These are phyloP conservation scores for Lepidurus couesii DNA, from an alignment of 1,140 invertebrate genomes.

Conservation along the genomic window DNA sequence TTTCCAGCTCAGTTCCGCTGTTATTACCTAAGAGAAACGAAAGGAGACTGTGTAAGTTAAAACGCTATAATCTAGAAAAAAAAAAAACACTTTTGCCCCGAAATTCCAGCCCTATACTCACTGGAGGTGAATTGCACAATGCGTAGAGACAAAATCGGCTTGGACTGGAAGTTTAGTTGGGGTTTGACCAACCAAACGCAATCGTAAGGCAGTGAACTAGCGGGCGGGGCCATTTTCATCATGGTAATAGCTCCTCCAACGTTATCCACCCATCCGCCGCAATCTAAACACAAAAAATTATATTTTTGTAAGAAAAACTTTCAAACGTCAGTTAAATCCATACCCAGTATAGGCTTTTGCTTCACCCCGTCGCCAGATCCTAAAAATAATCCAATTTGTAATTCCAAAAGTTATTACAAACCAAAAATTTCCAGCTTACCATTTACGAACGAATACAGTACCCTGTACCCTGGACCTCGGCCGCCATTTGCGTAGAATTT, in stretches of 20 bases:
- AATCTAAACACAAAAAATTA: constrained; percentile 50
- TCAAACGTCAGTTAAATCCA: no score
- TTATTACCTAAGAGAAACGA: not conserved
- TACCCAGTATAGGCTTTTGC: not conserved
- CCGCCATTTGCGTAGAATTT: constrained; percentile 66
- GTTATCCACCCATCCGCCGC: constrained; percentile 65
- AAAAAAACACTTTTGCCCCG: constrained; percentile 50
- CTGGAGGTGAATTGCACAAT: constrained; percentile 55
- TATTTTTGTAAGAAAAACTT: constrained; percentile 53
- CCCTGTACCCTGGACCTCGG: constrained; percentile 61
- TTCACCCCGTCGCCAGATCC: constrained; percentile 50
- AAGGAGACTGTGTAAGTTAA: not conserved
- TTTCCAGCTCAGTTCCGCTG: constrained; percentile 51
- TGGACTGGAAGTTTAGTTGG: constrained; percentile 58
- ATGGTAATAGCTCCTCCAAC: constrained; percentile 68
- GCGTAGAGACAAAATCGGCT: constrained; percentile 63
- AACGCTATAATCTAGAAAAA: constrained; percentile 27
- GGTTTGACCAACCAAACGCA: constrained; percentile 68
- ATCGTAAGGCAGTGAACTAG: constrained; percentile 52
- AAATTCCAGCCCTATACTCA: constrained; percentile 41
- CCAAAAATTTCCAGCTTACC: constrained; percentile 27
- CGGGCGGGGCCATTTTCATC: constrained; percentile 65
- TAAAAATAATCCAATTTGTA: constrained; percentile 42
- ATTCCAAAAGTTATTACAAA: not conserved
- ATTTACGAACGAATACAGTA: constrained; percentile 56